A percentile compares a stretch with the other conserved stretches of the same genome.
These are phyloP conservation scores for Cyrtorhinus lividipennis DNA, from an alignment of 1,140 invertebrate species.

Conservation along the genomic window DNA sequence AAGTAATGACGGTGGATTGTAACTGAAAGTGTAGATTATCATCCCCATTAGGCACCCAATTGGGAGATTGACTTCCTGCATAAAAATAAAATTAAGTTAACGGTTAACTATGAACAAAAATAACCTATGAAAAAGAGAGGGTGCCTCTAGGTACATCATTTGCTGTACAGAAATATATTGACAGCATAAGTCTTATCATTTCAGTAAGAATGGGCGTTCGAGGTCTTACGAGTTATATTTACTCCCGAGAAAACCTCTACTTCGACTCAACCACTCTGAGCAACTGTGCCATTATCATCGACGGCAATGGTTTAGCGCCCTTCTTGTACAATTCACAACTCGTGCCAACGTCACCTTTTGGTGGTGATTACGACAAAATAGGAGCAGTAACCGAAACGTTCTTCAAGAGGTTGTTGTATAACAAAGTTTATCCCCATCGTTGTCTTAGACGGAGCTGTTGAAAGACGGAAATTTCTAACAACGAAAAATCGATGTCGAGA, in stretches of 20 bases:
- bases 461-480: conserved; percentile 60
- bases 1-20: too few relatives aligned
- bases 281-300: conserved; percentile 58
- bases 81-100: too few relatives aligned
- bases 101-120: too few relatives aligned
- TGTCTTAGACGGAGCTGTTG: conserved; percentile 67
- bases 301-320: conserved; percentile 62
- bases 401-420: conserved; percentile 52
- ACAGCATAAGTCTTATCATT: too few relatives aligned
- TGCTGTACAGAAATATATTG: too few relatives aligned
- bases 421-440: conserved; percentile 61
- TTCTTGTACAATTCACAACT: conserved; percentile 51
- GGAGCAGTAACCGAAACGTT: conserved; percentile 45
- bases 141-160: too few relatives aligned
- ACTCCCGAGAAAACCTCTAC: conserved; percentile 45
- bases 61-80: too few relatives aligned
- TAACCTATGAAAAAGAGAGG: too few relatives aligned
- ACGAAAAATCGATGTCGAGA: conserved; percentile 42
- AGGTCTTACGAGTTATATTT: conserved; percentile 66
- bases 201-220: conserved; percentile 66
- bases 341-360: conserved; percentile 53
- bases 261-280: conserved; percentile 48
- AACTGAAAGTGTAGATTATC: too few relatives aligned
- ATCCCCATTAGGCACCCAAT: too few relatives aligned
- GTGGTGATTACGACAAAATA: conserved; percentile 74